Conservation (phyloP, 2,797 vertebrate species). For the Anniella stebbinsi region DNA sequence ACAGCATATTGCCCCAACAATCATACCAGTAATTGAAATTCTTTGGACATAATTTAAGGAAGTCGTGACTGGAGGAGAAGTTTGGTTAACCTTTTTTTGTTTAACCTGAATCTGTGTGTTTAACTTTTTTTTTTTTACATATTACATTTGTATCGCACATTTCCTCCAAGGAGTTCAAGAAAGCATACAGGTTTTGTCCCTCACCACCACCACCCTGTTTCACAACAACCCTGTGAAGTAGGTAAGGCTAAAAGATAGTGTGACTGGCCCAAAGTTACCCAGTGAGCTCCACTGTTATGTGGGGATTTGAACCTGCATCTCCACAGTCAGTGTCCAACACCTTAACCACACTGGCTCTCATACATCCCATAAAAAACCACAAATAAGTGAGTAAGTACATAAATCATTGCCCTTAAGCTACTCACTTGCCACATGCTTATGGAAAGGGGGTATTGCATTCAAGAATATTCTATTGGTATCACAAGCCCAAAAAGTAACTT, state of each 20-base stretch:
- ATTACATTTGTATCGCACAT: too few species aligned
- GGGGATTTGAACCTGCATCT: too few species aligned
- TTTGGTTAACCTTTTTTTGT: too few species aligned
- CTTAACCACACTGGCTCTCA: too few species aligned
- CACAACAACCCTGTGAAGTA: too few species aligned
- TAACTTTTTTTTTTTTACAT: not conserved
- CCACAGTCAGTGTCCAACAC: not conserved
- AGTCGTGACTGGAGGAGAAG: not conserved
- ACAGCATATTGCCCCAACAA: not conserved
- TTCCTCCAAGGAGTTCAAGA: too few species aligned
- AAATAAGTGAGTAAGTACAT: not conserved
- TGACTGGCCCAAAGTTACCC: too few species aligned
- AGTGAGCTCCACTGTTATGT: too few species aligned
- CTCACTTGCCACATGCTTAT: not conserved
- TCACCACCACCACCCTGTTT: too few species aligned
- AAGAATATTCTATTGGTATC: not conserved
- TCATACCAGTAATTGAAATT: not conserved
- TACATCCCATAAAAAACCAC: not conserved
- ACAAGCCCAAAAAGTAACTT: not conserved
- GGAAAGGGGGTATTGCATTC: not conserved
- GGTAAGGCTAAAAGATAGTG: too few species aligned
- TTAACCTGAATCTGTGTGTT: not conserved
- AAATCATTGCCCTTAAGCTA: not conserved
- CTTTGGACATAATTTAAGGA: slow-evolving; percentile 22
- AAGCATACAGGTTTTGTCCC: too few species aligned